phyloP scores from a whole-genome alignment of 2,113 vertebrate genomes.

The Caranx ignobilis region DNA sequence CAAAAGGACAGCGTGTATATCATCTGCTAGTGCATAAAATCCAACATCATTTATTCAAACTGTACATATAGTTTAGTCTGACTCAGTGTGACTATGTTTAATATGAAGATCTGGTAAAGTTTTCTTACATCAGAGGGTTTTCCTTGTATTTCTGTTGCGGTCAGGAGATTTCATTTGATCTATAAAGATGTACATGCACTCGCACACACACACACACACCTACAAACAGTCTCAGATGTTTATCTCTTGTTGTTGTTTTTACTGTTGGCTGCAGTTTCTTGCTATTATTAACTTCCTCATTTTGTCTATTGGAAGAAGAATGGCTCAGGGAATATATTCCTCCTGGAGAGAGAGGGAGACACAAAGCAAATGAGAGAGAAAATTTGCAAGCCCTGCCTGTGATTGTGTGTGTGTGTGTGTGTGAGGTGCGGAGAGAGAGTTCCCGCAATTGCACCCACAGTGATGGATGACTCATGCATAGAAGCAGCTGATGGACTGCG shows the following conservation, averaged over 20 bases:
- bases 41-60: no score
- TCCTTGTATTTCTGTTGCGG: background rate
- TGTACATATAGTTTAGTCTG: no score
- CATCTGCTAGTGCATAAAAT: no score
- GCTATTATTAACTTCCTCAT: slow-evolving; percentile 23
- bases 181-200: background rate
- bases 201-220: background rate
- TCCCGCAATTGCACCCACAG: background rate
- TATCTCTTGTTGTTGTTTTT: background rate
- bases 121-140: background rate
- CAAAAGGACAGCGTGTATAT: no score
- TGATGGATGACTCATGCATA: slow-evolving; percentile 39
- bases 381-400: background rate
- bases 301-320: slow-evolving; percentile 15
- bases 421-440: background rate
- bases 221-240: background rate
- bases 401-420: background rate
- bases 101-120: background rate
- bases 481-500: slow-evolving; percentile 1
- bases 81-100: no score
- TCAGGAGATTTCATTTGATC: background rate
- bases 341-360: background rate
- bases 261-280: background rate
- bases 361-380: background rate
- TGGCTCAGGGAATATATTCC: slow-evolving; percentile 6